Conservation (phyloP, 2,113 vertebrate species). For the Nipponia nippon region DNA sequence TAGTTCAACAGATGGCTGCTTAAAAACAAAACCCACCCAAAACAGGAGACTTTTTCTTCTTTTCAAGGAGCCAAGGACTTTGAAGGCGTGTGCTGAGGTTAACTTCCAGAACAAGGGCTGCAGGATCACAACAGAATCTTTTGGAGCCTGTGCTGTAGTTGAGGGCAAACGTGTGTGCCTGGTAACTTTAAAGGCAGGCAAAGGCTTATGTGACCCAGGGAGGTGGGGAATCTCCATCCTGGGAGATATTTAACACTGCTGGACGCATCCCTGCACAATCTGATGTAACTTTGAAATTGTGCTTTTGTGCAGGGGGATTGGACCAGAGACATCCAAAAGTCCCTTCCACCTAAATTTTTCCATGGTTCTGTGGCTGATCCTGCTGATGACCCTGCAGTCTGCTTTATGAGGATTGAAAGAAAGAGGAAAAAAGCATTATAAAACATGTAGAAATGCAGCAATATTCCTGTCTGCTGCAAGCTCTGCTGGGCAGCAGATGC, state of each 20-base stretch:
- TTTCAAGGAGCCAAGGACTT: neutral
- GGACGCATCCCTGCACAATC: neutral
- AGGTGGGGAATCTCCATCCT: neutral
- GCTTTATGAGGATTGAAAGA: neutral
- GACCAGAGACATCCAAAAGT: neutral
- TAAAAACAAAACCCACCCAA: neutral
- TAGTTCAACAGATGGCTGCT: neutral
- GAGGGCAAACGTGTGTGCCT: neutral
- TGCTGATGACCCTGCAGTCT: neutral
- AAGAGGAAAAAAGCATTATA: neutral
- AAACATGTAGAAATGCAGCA: neutral
- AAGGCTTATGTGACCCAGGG: neutral
- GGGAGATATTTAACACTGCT: neutral
- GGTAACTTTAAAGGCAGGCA: neutral
- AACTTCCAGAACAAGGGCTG: neutral
- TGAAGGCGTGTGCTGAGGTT: neutral
- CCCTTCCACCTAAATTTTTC: neutral
- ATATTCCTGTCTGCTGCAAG: neutral
- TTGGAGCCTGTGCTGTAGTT: neutral
- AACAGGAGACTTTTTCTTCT: neutral
- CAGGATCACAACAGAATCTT: fast-evolving
- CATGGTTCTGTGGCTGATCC: neutral
- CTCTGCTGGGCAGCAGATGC: neutral
- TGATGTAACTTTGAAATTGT: neutral
- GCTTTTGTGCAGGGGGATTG: neutral